Evolutionary conservation across 2,797 vertebrate species (phyloP).

Genomic region (Melanotaenia nigrans): DNA sequence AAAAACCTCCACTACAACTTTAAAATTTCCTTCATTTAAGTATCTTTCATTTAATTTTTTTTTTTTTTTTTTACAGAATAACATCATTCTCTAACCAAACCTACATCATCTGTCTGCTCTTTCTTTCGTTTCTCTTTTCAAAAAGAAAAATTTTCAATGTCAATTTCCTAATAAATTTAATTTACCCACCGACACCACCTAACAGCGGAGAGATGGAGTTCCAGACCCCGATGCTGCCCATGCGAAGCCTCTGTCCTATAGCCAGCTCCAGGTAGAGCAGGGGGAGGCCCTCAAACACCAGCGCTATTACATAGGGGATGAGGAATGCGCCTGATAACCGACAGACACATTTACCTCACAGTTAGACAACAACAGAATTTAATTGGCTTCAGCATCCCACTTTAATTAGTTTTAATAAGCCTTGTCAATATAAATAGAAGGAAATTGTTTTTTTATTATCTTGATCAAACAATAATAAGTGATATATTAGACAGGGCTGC

Average conservation of each 20-base stretch:
- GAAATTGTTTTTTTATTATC: background rate
- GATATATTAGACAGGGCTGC: background rate
- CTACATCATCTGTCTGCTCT: too few relatives aligned
- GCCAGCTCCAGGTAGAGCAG: conserved; percentile 91
- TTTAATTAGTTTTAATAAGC: background rate
- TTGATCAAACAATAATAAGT: background rate
- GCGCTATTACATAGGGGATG: conserved; percentile 89
- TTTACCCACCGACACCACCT: conserved; percentile 85
- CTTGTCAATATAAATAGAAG: background rate
- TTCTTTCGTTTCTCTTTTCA: background rate
- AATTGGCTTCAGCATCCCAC: background rate
- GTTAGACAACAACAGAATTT: background rate
- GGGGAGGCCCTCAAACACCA: conserved; percentile 90
- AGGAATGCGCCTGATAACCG: conserved; percentile 88
- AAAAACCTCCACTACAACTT: too few relatives aligned
- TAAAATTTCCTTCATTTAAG: too few relatives aligned
- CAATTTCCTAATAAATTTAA: background rate
- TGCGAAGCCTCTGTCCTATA: conserved; percentile 88
- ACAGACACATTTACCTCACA: conserved; percentile 19
- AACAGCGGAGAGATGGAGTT: conserved; percentile 87
- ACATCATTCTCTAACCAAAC: too few relatives aligned
- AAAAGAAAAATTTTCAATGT: background rate
- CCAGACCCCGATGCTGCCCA: conserved; percentile 89
- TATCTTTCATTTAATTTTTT: too few relatives aligned
- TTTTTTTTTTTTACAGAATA: too few relatives aligned